phyloP scores from a whole-genome alignment of 2,888 invertebrate genomes.

The Zele albiditarsus region DNA sequence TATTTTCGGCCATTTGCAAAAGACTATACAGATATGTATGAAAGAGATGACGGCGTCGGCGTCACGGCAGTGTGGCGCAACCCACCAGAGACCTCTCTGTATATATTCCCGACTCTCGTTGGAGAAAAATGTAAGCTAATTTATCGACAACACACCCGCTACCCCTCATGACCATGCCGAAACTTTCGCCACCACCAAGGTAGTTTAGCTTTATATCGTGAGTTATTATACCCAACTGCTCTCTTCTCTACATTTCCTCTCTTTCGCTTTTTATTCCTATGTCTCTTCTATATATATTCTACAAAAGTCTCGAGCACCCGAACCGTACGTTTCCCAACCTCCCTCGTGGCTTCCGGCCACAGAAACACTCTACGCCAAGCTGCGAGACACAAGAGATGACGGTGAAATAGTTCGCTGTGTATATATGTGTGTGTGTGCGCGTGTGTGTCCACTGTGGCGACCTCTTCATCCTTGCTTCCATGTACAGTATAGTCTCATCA shows the following conservation, averaged over 20 bases:
- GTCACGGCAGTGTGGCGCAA: conserved; percentile 2
- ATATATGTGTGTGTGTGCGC: background rate
- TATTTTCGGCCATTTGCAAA: conserved; percentile 36
- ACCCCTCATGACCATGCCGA: conserved; percentile 31
- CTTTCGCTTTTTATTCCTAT: background rate
- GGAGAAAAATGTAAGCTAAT: conserved; percentile 61
- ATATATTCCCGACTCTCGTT: conserved; percentile 33
- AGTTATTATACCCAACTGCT: conserved; percentile 64
- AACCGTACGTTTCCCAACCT: conserved; percentile 35
- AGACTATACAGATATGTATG: background rate
- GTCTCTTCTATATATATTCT: background rate
- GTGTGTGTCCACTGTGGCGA: conserved; percentile 8
- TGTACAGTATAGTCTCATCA: background rate
- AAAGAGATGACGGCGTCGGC: conserved; percentile 5
- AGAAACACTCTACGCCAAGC: conserved; percentile 40
- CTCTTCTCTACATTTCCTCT: background rate
- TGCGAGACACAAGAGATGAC: conserved; percentile 22
- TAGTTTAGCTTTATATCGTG: conserved; percentile 59
- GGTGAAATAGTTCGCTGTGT: background rate
- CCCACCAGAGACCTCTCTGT: conserved; percentile 49
- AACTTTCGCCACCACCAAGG: conserved; percentile 29
- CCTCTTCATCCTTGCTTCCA: conserved; percentile 29
- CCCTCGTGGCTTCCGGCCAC: conserved; percentile 37
- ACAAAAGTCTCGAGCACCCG: conserved; percentile 41
- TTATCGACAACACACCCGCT: conserved; percentile 61